These are phyloP conservation scores for Thymelicus sylvestris DNA, from an alignment of 2,888 invertebrate species.

Conservation along the genomic window DNA sequence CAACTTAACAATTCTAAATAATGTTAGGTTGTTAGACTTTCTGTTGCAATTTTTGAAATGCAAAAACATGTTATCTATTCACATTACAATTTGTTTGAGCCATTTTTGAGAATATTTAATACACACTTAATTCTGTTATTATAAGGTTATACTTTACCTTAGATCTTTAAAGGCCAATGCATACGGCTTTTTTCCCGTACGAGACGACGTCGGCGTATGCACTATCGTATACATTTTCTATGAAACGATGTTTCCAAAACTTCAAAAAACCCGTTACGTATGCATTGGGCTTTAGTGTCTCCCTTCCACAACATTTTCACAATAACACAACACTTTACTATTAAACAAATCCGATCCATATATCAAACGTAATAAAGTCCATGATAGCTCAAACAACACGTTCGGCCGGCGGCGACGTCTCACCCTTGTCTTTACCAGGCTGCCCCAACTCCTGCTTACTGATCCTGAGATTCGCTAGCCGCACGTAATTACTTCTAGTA, in stretches of 20 bases:
- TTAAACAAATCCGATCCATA: constrained; percentile 5
- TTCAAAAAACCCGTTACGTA: too few species aligned
- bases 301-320: background rate
- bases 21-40: background rate
- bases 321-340: constrained; percentile 15
- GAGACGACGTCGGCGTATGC: too few species aligned
- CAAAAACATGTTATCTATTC: background rate
- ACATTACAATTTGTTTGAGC: constrained; percentile 1
- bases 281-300: too few species aligned
- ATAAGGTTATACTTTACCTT: constrained; percentile 12
- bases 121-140: background rate
- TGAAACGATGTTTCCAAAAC: too few species aligned
- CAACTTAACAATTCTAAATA: constrained; percentile 3
- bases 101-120: background rate
- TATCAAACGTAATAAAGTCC: constrained; percentile 2
- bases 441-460: constrained; percentile 58
- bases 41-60: background rate
- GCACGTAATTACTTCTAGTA: constrained; percentile 77
- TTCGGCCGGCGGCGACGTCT: constrained; percentile 60
- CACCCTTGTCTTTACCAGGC: constrained; percentile 44
- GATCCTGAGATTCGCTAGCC: constrained; percentile 76
- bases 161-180: too few species aligned
- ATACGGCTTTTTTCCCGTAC: too few species aligned
- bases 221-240: too few species aligned
- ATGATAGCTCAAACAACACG: constrained; percentile 56